Percentiles rank a stretch among this genome's conserved stretches.
phyloP scores from a whole-genome alignment of 1,140 invertebrate species.

The Ylistrum balloti region DNA sequence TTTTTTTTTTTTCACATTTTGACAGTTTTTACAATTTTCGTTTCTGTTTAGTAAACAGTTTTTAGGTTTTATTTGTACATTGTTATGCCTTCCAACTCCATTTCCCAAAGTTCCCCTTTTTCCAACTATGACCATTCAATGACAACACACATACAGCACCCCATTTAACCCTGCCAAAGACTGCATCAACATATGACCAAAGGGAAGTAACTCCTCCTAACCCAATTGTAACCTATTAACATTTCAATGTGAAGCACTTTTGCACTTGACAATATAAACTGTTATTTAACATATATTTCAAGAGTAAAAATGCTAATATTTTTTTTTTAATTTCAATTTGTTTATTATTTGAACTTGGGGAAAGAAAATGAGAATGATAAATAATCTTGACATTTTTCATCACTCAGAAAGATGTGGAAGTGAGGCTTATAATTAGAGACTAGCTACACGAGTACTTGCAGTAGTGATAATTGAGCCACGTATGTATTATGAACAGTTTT shows the following conservation, averaged over 20 bases:
- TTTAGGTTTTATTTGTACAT: not conserved
- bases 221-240: not conserved
- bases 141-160: not conserved
- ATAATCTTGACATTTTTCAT: constrained; percentile 26
- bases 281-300: not conserved
- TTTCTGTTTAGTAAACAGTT: not conserved
- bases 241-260: not conserved
- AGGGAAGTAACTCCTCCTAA: constrained; percentile 32
- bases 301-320: not conserved
- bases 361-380: not conserved
- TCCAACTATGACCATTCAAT: not conserved
- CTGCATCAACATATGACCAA: constrained; percentile 17
- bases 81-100: not conserved
- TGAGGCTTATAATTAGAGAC: constrained; percentile 34
- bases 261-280: not conserved
- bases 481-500: constrained; percentile 21
- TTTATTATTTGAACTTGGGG: constrained; percentile 11
- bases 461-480: constrained; percentile 26
- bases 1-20: not conserved
- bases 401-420: constrained; percentile 22
- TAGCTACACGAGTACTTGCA: constrained; percentile 14
- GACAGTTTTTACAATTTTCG: not conserved
- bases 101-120: not conserved
- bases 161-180: constrained; percentile 21
- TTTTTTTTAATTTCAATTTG: not conserved